phyloP scores from a whole-genome alignment of 2,797 vertebrate species.

The Protonibea diacanthus region DNA sequence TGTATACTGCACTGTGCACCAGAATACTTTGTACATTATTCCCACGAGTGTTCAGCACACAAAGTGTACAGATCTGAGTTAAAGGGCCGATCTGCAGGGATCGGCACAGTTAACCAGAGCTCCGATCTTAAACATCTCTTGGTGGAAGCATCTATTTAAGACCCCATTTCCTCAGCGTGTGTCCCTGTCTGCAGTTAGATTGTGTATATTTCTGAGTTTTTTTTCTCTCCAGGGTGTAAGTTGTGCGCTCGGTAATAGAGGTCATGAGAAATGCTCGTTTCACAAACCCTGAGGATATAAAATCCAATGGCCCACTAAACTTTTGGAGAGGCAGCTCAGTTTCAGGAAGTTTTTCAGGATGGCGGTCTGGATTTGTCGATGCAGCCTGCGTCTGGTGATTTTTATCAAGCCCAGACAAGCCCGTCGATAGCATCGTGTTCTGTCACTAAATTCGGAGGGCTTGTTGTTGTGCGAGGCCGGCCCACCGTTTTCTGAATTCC shows the following conservation, averaged over 20 bases:
- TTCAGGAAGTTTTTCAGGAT: slow-evolving; percentile 31
- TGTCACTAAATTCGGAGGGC: background rate
- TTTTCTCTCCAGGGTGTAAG: slow-evolving; percentile 20
- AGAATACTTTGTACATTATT: background rate
- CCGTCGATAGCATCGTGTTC: background rate
- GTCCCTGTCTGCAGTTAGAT: slow-evolving; percentile 31
- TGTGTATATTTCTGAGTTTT: slow-evolving; percentile 15
- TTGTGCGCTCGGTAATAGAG: slow-evolving; percentile 41
- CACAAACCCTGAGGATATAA: slow-evolving; percentile 51
- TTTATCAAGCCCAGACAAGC: background rate
- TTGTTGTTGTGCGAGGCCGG: background rate
- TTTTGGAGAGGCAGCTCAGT: slow-evolving; percentile 30
- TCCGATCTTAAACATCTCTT: slow-evolving; percentile 6
- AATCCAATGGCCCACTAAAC: slow-evolving; percentile 41
- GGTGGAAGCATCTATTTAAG: slow-evolving; percentile 6
- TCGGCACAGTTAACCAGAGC: slow-evolving; percentile 16
- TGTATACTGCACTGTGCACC: slow-evolving; percentile 23
- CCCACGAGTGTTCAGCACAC: slow-evolving; percentile 26
- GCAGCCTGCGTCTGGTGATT: background rate
- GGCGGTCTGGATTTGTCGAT: background rate
- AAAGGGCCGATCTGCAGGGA: slow-evolving; percentile 22
- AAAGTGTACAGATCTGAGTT: slow-evolving; percentile 8
- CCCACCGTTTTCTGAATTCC: slow-evolving; percentile 24
- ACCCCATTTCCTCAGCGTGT: slow-evolving; percentile 30
- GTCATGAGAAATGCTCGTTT: slow-evolving; percentile 44